Percentiles rank a stretch among this genome's conserved stretches.
These are phyloP conservation scores for Tromatobia lineatoria DNA, from an alignment of 2,888 invertebrate species.

Conservation along the genomic window DNA sequence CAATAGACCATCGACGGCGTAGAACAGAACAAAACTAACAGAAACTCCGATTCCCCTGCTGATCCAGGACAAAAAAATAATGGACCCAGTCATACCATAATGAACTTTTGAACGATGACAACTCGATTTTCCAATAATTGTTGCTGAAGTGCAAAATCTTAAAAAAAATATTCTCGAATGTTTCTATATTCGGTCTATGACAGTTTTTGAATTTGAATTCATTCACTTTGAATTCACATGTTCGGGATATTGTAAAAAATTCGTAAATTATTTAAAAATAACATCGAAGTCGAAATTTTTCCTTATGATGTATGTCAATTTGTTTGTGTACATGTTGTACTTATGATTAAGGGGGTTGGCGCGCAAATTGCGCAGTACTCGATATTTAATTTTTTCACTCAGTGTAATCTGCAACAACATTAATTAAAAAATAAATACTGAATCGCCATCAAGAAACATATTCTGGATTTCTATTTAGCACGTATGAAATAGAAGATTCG, in stretches of 20 bases:
- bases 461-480: background rate
- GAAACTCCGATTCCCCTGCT: too few relatives aligned
- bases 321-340: constrained; percentile 6
- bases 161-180: constrained; percentile 11
- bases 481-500: background rate
- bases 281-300: background rate
- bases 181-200: too few relatives aligned
- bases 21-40: too few relatives aligned
- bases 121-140: background rate
- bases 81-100: background rate
- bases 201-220: too few relatives aligned
- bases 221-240: too few relatives aligned
- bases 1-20: too few relatives aligned
- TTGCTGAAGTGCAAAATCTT: background rate
- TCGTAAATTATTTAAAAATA: constrained; percentile 1
- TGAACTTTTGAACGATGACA: background rate
- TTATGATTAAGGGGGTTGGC: constrained; percentile 6
- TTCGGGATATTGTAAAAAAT: too few relatives aligned
- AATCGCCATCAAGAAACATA: background rate
- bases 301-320: background rate
- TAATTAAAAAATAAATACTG: too few relatives aligned
- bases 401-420: too few relatives aligned
- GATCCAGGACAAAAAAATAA: too few relatives aligned
- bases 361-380: too few relatives aligned
- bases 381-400: too few relatives aligned